Evolutionary conservation across 2,797 vertebrate genomes (phyloP).

Genomic region (Sarcoramphus papa): DNA sequence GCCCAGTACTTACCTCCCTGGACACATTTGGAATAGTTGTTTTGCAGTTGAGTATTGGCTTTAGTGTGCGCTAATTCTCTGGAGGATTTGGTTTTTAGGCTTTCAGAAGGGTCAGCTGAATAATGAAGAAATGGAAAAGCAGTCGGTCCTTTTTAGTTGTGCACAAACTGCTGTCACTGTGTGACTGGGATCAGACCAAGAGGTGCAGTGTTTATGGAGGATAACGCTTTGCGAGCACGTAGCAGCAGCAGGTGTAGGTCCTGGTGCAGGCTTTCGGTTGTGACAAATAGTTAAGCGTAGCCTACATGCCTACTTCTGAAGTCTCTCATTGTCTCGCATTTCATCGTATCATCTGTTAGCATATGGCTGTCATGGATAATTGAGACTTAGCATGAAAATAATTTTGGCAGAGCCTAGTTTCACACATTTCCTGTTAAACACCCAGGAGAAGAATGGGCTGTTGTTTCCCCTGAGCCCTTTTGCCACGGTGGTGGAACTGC

Average conservation of each 20-base stretch:
- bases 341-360: background rate
- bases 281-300: background rate
- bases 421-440: background rate
- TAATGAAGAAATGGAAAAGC: background rate
- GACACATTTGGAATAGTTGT: background rate
- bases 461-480: background rate
- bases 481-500: background rate
- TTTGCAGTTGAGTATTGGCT: background rate
- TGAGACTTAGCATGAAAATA: background rate
- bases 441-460: background rate
- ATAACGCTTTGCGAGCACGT: accelerated
- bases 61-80: background rate
- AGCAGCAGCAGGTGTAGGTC: background rate
- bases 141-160: background rate
- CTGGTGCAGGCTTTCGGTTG: background rate
- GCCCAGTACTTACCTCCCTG: background rate
- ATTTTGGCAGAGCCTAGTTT: background rate
- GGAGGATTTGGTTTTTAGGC: background rate
- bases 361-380: background rate
- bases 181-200: background rate
- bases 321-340: background rate
- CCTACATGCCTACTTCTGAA: background rate
- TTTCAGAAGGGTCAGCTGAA: background rate
- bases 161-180: background rate
- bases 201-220: background rate